phyloP scores from a whole-genome alignment of 2,797 vertebrate species.

The Propithecus perrieri region DNA sequence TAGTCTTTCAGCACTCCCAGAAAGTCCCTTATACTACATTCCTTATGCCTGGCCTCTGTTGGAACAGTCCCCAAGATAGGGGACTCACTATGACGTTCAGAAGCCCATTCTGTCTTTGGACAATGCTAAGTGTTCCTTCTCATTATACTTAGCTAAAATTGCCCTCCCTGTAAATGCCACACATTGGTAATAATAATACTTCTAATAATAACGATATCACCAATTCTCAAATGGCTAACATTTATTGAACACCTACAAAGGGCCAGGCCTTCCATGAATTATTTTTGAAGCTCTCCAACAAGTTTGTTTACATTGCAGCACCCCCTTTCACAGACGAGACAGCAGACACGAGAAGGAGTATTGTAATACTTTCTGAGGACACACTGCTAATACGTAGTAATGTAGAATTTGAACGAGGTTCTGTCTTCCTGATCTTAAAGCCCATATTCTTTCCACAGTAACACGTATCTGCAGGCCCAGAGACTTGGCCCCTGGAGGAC shows the following conservation, averaged over 20 bases:
- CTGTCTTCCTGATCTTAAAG: background rate
- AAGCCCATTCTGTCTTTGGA: slow-evolving; percentile 13
- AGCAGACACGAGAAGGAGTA: background rate
- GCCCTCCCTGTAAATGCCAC: background rate
- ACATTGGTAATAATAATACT: background rate
- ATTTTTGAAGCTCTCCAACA: background rate
- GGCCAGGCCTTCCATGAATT: background rate
- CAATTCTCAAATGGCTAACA: background rate
- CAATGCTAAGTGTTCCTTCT: background rate
- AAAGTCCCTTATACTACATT: background rate
- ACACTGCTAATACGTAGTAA: background rate
- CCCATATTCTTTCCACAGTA: background rate
- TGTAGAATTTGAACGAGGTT: background rate
- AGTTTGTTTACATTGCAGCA: background rate
- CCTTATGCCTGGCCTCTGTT: background rate
- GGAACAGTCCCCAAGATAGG: background rate
- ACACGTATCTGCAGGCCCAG: background rate
- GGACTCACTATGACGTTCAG: background rate
- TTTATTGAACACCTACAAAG: background rate
- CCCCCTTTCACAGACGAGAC: background rate
- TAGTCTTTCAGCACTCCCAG: background rate
- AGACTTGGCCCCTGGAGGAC: background rate
- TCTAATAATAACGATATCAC: background rate
- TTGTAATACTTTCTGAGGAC: background rate
- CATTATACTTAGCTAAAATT: slow-evolving; percentile 46